These are phyloP conservation scores for Habropoda laboriosa DNA, from an alignment of 1,140 invertebrate genomes.

Conservation along the genomic window DNA sequence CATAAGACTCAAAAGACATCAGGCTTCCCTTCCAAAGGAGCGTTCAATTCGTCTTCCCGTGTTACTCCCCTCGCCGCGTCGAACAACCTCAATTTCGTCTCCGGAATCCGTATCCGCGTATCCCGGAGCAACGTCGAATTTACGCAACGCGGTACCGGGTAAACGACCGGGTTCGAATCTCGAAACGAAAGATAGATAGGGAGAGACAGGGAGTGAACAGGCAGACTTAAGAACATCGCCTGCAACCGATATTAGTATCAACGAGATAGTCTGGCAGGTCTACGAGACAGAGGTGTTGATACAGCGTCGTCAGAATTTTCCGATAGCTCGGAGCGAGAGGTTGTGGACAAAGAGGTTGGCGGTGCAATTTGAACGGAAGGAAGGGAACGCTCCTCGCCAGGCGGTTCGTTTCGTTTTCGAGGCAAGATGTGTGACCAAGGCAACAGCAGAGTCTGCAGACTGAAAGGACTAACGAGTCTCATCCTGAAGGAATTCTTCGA, in stretches of 20 bases:
- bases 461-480: constrained; percentile 61
- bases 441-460: constrained; percentile 49
- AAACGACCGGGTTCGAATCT: too few species aligned
- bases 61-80: too few species aligned
- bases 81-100: too few species aligned
- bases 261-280: neutral
- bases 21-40: too few species aligned
- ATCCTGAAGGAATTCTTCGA: constrained; percentile 57
- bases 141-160: too few species aligned
- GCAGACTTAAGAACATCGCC: too few species aligned
- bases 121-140: neutral
- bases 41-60: too few species aligned
- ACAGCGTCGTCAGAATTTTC: constrained; percentile 6
- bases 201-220: too few species aligned
- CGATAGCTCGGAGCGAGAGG: constrained; percentile 2
- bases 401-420: constrained; percentile 44
- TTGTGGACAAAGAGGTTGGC: constrained; percentile 21
- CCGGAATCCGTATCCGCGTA: neutral
- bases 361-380: constrained; percentile 54
- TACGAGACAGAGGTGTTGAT: neutral
- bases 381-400: constrained; percentile 9
- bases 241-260: neutral
- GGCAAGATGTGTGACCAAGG: constrained; percentile 53
- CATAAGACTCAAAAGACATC: too few species aligned
- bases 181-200: too few species aligned